phyloP scores from a whole-genome alignment of 2,888 invertebrate genomes.

The Eristalis intricaria region DNA sequence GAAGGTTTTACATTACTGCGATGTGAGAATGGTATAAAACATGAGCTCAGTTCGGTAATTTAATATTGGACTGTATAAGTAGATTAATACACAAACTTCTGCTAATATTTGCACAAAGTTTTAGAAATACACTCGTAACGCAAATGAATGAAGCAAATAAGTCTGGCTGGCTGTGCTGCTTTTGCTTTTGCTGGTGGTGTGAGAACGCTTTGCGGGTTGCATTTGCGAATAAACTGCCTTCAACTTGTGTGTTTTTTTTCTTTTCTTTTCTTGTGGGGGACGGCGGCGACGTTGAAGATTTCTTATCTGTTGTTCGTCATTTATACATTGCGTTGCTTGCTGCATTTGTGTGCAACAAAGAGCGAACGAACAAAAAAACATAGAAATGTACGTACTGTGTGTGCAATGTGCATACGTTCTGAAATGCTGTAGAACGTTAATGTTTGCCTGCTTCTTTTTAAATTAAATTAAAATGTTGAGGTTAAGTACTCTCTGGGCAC shows the following conservation, averaged over 20 bases:
- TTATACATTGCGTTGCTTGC: constrained; percentile 24
- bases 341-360: constrained; percentile 46
- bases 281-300: constrained; percentile 44
- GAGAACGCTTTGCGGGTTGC: constrained; percentile 30
- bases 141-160: background rate
- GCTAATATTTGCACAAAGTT: constrained; percentile 41
- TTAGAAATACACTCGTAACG: background rate
- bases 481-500: constrained; percentile 61
- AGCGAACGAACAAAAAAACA: constrained; percentile 14
- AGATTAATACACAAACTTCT: constrained; percentile 23
- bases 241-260: constrained; percentile 40
- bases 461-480: constrained; percentile 69
- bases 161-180: background rate
- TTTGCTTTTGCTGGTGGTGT: background rate
- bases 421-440: constrained; percentile 18
- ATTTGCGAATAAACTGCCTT: constrained; percentile 67
- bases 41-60: constrained; percentile 45
- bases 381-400: background rate
- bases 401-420: background rate
- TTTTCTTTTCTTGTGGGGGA: constrained; percentile 34
- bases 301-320: constrained; percentile 59
- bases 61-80: constrained; percentile 45
- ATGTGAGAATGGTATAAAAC: constrained; percentile 20
- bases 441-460: constrained; percentile 38
- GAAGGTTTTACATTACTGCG: constrained; percentile 37